phyloP scores from a whole-genome alignment of 2,888 invertebrate genomes.

The Drosophila sordidula region DNA sequence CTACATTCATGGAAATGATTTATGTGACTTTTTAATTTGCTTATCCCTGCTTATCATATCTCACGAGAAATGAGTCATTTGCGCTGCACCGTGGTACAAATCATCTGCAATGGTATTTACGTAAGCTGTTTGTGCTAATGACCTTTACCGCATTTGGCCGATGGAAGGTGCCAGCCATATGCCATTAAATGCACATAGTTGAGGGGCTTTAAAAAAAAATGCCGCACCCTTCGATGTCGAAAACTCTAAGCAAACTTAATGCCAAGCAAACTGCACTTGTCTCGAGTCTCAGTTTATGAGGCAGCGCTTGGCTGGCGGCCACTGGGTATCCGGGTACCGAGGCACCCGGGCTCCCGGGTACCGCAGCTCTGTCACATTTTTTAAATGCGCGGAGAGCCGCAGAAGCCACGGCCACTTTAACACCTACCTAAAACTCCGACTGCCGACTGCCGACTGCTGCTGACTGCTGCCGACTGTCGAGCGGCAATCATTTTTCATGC shows the following conservation, averaged over 20 bases:
- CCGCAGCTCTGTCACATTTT: slow-evolving; percentile 52
- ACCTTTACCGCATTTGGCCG: slow-evolving; percentile 48
- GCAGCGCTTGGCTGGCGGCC: slow-evolving; percentile 10
- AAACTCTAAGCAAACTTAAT: slow-evolving; percentile 40
- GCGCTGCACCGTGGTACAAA: slow-evolving; percentile 9
- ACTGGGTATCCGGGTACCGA: neutral
- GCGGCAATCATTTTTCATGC: slow-evolving; percentile 80
- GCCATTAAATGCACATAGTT: slow-evolving; percentile 75
- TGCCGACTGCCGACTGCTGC: slow-evolving; percentile 29
- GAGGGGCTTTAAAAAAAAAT: slow-evolving; percentile 50
- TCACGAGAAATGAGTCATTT: slow-evolving; percentile 36
- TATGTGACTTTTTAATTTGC: slow-evolving; percentile 47
- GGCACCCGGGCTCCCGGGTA: neutral
- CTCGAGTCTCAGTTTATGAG: slow-evolving; percentile 38
- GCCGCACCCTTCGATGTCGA: slow-evolving; percentile 48
- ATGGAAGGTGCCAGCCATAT: slow-evolving; percentile 40
- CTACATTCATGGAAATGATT: slow-evolving; percentile 29
- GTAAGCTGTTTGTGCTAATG: slow-evolving; percentile 56
- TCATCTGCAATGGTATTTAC: slow-evolving; percentile 28
- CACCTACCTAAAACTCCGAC: slow-evolving; percentile 70
- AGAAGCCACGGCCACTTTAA: slow-evolving; percentile 75
- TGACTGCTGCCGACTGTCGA: slow-evolving; percentile 60
- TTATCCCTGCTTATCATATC: slow-evolving; percentile 35
- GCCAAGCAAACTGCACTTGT: slow-evolving; percentile 58
- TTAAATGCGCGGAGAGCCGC: slow-evolving; percentile 59